Percentiles rank a stretch among this genome's conserved stretches.
phyloP scores from a whole-genome alignment of 2,888 invertebrate species.

The Metalampra italica region DNA sequence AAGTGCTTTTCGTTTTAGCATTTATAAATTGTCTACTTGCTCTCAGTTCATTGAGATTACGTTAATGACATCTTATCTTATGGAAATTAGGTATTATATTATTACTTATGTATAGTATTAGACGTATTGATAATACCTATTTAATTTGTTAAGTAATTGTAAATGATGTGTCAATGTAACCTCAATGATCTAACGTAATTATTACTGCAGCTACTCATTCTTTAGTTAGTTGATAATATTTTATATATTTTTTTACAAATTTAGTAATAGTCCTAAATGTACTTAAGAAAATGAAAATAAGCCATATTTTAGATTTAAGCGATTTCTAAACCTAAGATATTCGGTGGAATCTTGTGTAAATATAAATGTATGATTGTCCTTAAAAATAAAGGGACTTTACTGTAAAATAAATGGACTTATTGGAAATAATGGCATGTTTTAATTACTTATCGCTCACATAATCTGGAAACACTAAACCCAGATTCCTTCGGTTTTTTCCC shows the following conservation, averaged over 20 bases:
- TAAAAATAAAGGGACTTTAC: conserved; percentile 12
- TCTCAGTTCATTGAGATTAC: no score
- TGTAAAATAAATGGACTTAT: conserved; percentile 5
- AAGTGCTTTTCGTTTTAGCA: no score
- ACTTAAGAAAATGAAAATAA: conserved; percentile 10
- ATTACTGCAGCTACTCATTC: conserved; percentile 7
- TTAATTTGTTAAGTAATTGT: not conserved
- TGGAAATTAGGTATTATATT: no score
- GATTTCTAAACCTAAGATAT: conserved; percentile 3
- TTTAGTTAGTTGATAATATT: conserved; percentile 9
- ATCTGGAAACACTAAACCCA: not conserved
- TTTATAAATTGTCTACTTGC: no score
- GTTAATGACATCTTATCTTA: no score
- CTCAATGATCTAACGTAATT: not conserved
- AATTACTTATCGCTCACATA: not conserved
- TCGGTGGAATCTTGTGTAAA: conserved; percentile 8
- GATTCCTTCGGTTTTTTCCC: not conserved
- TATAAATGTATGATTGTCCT: conserved; percentile 7
- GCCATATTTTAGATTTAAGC: conserved; percentile 14
- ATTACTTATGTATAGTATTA: no score
- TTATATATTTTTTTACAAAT: conserved; percentile 13
- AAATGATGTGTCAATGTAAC: not conserved
- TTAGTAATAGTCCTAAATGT: conserved; percentile 2
- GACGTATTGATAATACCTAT: not conserved
- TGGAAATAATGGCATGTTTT: not conserved